Conservation (phyloP, 2,888 invertebrate genomes). For the Volucella bombylans region DNA sequence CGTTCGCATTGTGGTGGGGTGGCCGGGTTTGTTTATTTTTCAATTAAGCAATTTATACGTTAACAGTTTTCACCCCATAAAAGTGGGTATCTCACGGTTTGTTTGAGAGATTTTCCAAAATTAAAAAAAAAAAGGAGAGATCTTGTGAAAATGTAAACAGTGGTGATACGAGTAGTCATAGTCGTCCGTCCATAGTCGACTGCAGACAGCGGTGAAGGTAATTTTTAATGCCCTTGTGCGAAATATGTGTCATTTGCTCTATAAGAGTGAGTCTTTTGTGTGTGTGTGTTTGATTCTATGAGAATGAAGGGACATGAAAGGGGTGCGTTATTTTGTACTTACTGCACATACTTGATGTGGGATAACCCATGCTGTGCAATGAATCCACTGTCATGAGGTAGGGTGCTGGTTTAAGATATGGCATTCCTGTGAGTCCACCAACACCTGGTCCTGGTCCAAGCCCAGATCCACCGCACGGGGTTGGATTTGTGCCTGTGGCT, state of each 20-base stretch:
- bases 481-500: conserved; percentile 73
- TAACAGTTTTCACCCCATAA: conserved; percentile 46
- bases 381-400: conserved; percentile 86
- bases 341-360: conserved; percentile 83
- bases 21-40: conserved; percentile 70
- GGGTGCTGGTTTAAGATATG: conserved; percentile 85
- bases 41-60: conserved; percentile 71
- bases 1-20: conserved; percentile 42
- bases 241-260: conserved; percentile 58
- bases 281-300: background rate
- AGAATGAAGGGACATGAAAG: conserved; percentile 25
- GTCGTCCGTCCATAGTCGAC: too few species aligned
- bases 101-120: conserved; percentile 5
- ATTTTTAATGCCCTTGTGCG: conserved; percentile 49
- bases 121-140: conserved; percentile 25
- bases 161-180: background rate
- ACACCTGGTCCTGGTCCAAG: conserved; percentile 81
- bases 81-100: conserved; percentile 18
- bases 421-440: conserved; percentile 84
- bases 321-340: conserved; percentile 66
- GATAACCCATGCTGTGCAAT: conserved; percentile 87
- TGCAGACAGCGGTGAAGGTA: conserved; percentile 1
- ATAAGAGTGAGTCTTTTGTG: background rate
- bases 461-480: conserved; percentile 77
- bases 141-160: conserved; percentile 56